These are phyloP conservation scores for Ptyas mucosa DNA, from an alignment of 2,113 vertebrate species.

Conservation along the genomic window DNA sequence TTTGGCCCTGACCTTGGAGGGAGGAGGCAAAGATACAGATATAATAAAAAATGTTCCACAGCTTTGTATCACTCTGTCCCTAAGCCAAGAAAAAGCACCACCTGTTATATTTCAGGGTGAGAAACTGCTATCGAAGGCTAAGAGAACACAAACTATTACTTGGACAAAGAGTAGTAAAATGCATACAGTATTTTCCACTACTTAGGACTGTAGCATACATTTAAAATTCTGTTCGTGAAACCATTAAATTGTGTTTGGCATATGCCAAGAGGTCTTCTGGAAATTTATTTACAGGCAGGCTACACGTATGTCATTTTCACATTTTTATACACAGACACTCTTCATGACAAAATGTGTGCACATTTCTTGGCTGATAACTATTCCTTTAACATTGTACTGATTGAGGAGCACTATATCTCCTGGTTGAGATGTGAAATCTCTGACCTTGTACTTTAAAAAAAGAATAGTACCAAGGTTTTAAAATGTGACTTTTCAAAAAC, in stretches of 20 bases:
- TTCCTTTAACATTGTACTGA: no score
- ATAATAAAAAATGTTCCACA: constrained; percentile 47
- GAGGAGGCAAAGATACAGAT: neutral
- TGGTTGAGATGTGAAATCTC: neutral
- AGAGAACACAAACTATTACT: neutral
- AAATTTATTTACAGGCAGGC: neutral
- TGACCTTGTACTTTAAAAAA: constrained; percentile 16
- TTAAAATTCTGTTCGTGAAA: neutral
- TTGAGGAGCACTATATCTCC: neutral
- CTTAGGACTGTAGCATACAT: neutral
- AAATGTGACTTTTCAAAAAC: neutral
- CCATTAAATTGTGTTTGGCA: neutral
- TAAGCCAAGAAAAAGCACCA: neutral
- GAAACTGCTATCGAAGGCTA: neutral
- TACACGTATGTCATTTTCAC: neutral
- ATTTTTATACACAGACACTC: neutral
- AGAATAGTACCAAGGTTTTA: neutral
- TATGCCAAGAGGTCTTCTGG: neutral
- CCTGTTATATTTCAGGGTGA: neutral
- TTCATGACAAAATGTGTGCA: neutral
- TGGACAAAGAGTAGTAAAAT: neutral
- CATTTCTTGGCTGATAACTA: neutral
- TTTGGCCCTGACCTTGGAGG: neutral
- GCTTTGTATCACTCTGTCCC: constrained; percentile 8
- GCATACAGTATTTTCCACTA: neutral